Evolutionary conservation across 2,797 vertebrate genomes (phyloP), one percentile per base, ranked within the genome.

Genomic region (Simalia tracyae): DNA sequence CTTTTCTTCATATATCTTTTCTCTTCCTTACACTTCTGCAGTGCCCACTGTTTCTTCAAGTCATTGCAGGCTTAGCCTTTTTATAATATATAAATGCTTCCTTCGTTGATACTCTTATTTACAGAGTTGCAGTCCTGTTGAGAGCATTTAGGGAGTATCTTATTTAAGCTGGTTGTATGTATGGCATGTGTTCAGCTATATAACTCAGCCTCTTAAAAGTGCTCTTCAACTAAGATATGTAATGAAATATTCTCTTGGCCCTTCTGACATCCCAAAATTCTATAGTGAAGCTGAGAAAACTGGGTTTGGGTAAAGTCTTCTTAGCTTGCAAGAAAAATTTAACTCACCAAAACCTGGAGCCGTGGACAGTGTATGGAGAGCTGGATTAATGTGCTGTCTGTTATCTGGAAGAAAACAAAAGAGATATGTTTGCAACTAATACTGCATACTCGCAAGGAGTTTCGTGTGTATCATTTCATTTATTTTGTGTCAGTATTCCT

Each of bases 331-430:
- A 57, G 17, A 42, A 86, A 90, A 66, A 0, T n/a, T 72, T 50
- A 89, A 98, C 98, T 99, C 96, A 99, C 99, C 98, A 99, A 97
- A 92, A 99, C 99, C 98, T 99, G 99, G 92, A 99, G 98, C 95
- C 98, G 98, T 92, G 99, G 99, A 97, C 99, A 99, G 98, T 99
- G 98, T 97, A 99, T 99, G 92, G 99, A 99, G 84, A 99, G 98
- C 97, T 99, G 99, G 96, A 99, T 99, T 86, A 99, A 97, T 0
- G 99, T 99, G 89, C 98, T 98, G 96, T 99, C 99, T 97, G 99
- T 99, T 96, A 99, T 99, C 99, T 99, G 97, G 84, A 86, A 96
- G 57, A 95, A 91, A 94, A 3, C 91, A 0, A 1, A 42, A 46
- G 50, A 63, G 64, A 24, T 90, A 86, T 19, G 11, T 86, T 66